phyloP scores from a whole-genome alignment of 2,888 invertebrate genomes.

The Drosophila cyrtoloma region DNA sequence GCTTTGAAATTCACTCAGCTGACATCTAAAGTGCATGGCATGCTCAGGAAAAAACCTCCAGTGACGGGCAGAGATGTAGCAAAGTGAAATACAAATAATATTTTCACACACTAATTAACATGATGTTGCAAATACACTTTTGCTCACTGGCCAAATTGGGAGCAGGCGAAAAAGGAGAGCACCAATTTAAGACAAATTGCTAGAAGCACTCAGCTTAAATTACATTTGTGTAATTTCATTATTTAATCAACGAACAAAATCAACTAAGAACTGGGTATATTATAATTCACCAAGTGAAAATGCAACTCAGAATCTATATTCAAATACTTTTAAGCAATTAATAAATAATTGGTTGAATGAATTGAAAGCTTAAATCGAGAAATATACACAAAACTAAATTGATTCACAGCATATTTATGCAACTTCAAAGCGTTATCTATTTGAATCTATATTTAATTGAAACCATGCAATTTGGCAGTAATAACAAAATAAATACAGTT shows the following conservation, averaged over 20 bases:
- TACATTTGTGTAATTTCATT: slow-evolving; percentile 7
- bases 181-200: slow-evolving; percentile 2
- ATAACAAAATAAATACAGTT: background rate
- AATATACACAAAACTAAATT: background rate
- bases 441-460: slow-evolving; percentile 20
- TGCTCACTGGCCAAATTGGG: background rate
- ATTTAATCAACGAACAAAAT: slow-evolving; percentile 2
- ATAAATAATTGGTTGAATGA: slow-evolving; percentile 2
- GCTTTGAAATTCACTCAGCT: slow-evolving; percentile 40
- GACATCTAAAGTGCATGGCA: slow-evolving; percentile 22
- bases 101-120: slow-evolving; percentile 59
- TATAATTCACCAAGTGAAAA: background rate
- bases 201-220: slow-evolving; percentile 7
- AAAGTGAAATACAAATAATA: slow-evolving; percentile 39
- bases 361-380: background rate
- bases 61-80: slow-evolving; percentile 13
- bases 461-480: background rate
- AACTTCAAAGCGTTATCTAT: background rate
- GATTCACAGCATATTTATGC: background rate
- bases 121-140: slow-evolving; percentile 9
- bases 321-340: background rate
- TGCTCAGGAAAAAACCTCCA: slow-evolving; percentile 21
- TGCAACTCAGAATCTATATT: background rate
- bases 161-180: background rate
- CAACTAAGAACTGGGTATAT: background rate